phyloP scores from a whole-genome alignment of 2,797 vertebrate genomes.

The Notoglanidium macrostoma region DNA sequence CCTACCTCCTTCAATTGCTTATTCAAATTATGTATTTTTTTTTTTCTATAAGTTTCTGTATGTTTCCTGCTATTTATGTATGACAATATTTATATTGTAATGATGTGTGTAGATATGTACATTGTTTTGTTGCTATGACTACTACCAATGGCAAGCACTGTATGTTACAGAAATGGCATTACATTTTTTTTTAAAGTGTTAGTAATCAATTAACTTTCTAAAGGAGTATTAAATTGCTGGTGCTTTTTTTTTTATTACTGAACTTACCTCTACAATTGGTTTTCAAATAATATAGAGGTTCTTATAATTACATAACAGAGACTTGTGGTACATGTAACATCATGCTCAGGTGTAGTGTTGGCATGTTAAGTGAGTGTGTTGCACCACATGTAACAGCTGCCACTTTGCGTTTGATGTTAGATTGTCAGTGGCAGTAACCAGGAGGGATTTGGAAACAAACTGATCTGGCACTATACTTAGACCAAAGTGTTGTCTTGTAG shows the following conservation, averaged over 20 bases:
- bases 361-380: conserved; percentile 41
- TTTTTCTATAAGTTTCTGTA: conserved; percentile 56
- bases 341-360: conserved; percentile 34
- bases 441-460: conserved; percentile 13
- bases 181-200: conserved; percentile 53
- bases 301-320: conserved; percentile 25
- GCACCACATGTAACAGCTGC: conserved; percentile 48
- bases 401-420: background rate
- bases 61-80: conserved; percentile 70
- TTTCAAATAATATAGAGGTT: conserved; percentile 45
- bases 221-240: conserved; percentile 64
- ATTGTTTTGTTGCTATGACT: conserved; percentile 62
- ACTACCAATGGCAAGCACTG: conserved; percentile 57
- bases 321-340: conserved; percentile 44
- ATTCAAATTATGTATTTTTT: conserved; percentile 68
- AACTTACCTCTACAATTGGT: conserved; percentile 68
- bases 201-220: conserved; percentile 65
- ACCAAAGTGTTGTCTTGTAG: conserved; percentile 72
- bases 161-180: conserved; percentile 61
- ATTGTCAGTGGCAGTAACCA: conserved; percentile 3
- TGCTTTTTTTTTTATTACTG: conserved; percentile 76
- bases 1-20: conserved; percentile 77
- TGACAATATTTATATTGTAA: conserved; percentile 80
- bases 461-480: conserved; percentile 61
- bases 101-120: conserved; percentile 66